Evolutionary conservation across 2,888 invertebrate species (phyloP).

Genomic region (Lydus trimaculatus): DNA sequence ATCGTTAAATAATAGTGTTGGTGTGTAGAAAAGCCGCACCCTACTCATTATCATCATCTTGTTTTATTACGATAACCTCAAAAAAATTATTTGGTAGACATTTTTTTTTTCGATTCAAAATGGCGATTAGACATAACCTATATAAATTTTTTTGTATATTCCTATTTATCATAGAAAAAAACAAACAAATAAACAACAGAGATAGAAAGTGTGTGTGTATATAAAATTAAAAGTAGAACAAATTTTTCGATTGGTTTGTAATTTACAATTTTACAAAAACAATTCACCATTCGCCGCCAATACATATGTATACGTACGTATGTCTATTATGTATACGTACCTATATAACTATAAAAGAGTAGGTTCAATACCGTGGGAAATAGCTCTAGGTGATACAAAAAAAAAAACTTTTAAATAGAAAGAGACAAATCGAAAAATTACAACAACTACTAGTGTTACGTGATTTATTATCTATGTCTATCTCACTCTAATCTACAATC

Average conservation of each 20-base stretch:
- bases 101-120: neutral
- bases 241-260: neutral
- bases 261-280: neutral
- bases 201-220: neutral
- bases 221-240: neutral
- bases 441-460: neutral
- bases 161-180: too few relatives aligned
- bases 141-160: neutral
- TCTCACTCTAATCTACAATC: neutral
- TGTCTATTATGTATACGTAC: neutral
- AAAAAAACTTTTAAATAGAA: neutral
- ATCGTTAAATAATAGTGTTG: neutral
- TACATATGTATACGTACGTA: neutral
- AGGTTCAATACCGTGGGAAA: conserved; percentile 31
- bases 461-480: neutral
- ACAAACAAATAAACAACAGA: too few relatives aligned
- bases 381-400: conserved; percentile 5
- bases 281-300: conserved; percentile 1
- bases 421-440: neutral
- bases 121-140: neutral
- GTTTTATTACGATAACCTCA: too few relatives aligned
- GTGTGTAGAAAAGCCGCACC: neutral
- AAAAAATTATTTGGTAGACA: too few relatives aligned
- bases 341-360: conserved; percentile 2
- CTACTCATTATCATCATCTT: too few relatives aligned